phyloP scores from a whole-genome alignment of 1,140 invertebrate species.

The Cydia pomonella region DNA sequence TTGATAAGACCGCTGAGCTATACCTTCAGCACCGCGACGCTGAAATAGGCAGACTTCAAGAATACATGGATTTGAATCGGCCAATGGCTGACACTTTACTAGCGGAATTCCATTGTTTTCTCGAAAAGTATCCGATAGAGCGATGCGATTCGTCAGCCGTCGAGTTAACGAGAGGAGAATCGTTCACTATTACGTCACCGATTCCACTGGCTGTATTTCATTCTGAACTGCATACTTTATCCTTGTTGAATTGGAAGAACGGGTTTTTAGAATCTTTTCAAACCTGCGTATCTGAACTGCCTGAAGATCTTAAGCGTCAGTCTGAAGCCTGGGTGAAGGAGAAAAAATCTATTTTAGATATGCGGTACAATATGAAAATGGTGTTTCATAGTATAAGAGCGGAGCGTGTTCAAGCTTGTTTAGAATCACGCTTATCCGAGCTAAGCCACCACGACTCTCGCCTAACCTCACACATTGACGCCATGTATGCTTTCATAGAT shows the following conservation, averaged over 20 bases:
- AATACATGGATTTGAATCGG: conserved; percentile 54
- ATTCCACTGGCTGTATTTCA: conserved; percentile 54
- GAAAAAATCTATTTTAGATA: conserved; percentile 48
- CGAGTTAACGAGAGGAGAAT: neutral
- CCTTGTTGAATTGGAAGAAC: conserved; percentile 62
- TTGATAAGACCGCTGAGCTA: conserved; percentile 50
- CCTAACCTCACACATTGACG: conserved; percentile 58
- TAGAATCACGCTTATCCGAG: conserved; percentile 54
- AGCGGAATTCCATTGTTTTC: conserved; percentile 59
- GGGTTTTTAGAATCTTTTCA: conserved; percentile 64
- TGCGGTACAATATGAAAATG: conserved; percentile 62
- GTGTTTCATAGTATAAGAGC: conserved; percentile 57
- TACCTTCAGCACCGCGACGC: conserved; percentile 53
- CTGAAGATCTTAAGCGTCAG: conserved; percentile 53
- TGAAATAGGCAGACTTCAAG: conserved; percentile 57
- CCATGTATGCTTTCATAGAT: conserved; percentile 55
- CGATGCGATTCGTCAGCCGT: conserved; percentile 17
- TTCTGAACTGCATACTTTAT: conserved; percentile 57
- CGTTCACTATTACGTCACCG: conserved; percentile 32
- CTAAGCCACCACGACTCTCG: conserved; percentile 54
- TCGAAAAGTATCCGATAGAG: conserved; percentile 56
- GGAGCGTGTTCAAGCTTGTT: conserved; percentile 55
- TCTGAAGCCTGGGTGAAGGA: conserved; percentile 57
- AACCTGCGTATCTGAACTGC: conserved; percentile 49
- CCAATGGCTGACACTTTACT: conserved; percentile 51